Conservation (phyloP, 1,140 invertebrate genomes). For the Hypothenemus hampei region DNA sequence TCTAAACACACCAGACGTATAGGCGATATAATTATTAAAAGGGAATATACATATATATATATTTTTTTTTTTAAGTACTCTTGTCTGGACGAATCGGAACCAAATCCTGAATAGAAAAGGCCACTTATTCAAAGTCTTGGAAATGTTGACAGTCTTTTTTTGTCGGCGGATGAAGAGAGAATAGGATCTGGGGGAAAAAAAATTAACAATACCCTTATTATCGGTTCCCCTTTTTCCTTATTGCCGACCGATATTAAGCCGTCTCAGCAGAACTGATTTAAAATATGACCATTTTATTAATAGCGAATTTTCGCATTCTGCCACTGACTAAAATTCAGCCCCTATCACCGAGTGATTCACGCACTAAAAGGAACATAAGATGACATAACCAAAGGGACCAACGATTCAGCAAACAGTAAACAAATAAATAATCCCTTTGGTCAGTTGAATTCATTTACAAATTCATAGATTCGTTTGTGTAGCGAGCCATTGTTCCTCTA, state of each 20-base stretch:
- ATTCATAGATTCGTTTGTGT: conserved; percentile 31
- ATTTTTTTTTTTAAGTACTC: background rate
- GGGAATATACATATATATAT: too few species aligned
- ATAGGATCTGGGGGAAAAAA: conserved; percentile 24
- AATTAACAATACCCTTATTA: conserved; percentile 32
- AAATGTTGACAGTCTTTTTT: conserved; percentile 30
- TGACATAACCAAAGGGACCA: conserved; percentile 7
- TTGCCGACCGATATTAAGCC: conserved; percentile 28
- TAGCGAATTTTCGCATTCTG: conserved; percentile 6
- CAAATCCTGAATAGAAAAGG: conserved; percentile 26
- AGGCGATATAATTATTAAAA: background rate
- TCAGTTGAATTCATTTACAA: conserved; percentile 29
- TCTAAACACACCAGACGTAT: too few species aligned
- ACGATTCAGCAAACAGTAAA: conserved; percentile 17
- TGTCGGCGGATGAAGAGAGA: conserved; percentile 21
- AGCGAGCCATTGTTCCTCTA: conserved; percentile 19
- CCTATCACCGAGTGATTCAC: conserved; percentile 10
- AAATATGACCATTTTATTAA: conserved; percentile 26
- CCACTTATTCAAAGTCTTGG: conserved; percentile 29
- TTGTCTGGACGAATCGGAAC: too few species aligned
- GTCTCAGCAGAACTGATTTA: conserved; percentile 27
- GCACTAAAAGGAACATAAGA: conserved; percentile 25
- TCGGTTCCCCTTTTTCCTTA: conserved; percentile 25
- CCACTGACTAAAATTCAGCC: conserved; percentile 1
- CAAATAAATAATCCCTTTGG: conserved; percentile 30